Percentiles rank a stretch among this genome's conserved stretches.
Evolutionary conservation across 64 coral and sea anemone genomes (phyloP).

Genomic region (Montipora efflorescens): DNA sequence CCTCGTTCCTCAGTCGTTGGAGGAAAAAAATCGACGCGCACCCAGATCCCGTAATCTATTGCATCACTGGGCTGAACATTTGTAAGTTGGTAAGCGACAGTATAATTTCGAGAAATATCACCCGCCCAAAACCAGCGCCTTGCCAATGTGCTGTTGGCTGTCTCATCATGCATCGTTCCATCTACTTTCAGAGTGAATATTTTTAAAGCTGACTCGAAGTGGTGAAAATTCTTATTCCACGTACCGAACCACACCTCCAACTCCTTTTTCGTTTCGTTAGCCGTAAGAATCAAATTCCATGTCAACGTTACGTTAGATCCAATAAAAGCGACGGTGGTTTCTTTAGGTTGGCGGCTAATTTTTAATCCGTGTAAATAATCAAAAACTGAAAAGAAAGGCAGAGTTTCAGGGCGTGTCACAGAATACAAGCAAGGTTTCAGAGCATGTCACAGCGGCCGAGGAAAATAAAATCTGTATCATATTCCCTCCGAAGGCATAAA

Average conservation of each 20-base stretch:
- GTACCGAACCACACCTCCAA: not conserved
- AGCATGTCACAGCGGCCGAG: too few relatives aligned
- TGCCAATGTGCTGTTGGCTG: not conserved
- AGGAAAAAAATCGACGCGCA: not conserved
- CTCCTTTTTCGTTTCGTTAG: not conserved
- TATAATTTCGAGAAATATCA: not conserved
- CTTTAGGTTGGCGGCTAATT: not conserved
- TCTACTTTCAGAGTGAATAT: not conserved
- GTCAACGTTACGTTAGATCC: conserved; percentile 21
- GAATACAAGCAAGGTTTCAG: too few relatives aligned
- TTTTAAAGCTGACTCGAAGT: not conserved
- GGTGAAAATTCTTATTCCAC: not conserved
- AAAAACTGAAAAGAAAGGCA: conserved; percentile 7
- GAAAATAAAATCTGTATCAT: too few relatives aligned
- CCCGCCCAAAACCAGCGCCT: not conserved
- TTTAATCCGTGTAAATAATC: not conserved
- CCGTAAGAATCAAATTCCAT: conserved; percentile 5
- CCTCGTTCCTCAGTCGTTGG: not conserved
- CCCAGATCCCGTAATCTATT: not conserved
- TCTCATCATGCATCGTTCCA: not conserved
- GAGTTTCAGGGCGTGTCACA: not conserved
- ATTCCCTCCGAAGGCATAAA: too few relatives aligned
- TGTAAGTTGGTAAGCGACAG: conserved; percentile 6
- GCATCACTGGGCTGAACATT: not conserved
- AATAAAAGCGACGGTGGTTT: not conserved